Evolutionary conservation across 2,113 vertebrate species (phyloP), one percentile per base, ranked within the genome.

Genomic region (Tautogolabrus adspersus): DNA sequence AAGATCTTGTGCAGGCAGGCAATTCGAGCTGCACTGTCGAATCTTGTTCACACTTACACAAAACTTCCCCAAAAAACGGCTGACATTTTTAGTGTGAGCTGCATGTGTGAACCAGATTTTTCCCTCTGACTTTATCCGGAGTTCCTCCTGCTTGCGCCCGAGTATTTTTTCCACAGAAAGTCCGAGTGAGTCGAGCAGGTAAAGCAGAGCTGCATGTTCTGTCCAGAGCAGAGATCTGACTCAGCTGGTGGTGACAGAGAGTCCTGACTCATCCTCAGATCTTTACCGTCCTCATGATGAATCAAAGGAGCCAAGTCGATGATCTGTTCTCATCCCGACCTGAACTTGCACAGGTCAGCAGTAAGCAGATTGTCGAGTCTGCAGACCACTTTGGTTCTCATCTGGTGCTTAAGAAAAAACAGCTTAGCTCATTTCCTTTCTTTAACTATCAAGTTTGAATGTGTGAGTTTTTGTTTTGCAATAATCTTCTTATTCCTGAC

Each of bases 391-490:
- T 75, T 86, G 83, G 42, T 71, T 81, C 70, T 75, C 74, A 81
- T 89, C 82, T 69, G 71, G 63, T 66, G 70, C 70, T 87, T 46
- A 47, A 44, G 47, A 65, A 46, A 79, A 83, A 88, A 69, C 59
- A 57, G 77, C 75, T 85, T 44, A 82, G 70, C 68, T 89, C 83
- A 86, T 79, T 82, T 82, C 75, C 84, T 75, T 55, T 7, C 62
- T 75, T 54, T 37, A 68, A 67, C 66, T 67, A 46, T 61, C 56
- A n/a, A 58, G 42, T 78, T 80, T 73, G 67, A 51, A 72, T 60
- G 37, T 57, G 13, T 66, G 56, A 38, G 37, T 8, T 5, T 38
- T 38, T 38, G 37, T 26, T 26, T 26, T 4, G 26, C 26, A 26
- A 26, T 26, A 26, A 26, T 26, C 26, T 40, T 26, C 26, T 40